Evolutionary conservation across 2,113 vertebrate genomes (phyloP).

Genomic region (Lanius collurio): DNA sequence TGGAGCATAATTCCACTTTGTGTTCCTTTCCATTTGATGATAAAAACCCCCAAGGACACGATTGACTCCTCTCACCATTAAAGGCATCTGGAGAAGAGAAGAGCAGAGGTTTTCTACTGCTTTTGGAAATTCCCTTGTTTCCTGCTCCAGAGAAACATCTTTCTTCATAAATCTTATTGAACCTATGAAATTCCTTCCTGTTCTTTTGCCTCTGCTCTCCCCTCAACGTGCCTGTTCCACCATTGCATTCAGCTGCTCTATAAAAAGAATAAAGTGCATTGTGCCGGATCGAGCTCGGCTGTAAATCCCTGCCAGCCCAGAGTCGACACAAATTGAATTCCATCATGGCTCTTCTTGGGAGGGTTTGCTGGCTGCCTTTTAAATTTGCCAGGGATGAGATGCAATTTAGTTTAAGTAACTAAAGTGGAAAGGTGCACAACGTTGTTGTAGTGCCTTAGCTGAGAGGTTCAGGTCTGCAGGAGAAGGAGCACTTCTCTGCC

Average conservation of each 20-base stretch:
- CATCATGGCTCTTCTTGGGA: background rate
- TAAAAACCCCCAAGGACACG: background rate
- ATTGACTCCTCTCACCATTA: background rate
- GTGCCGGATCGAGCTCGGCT: background rate
- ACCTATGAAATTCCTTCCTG: slow-evolving; percentile 6
- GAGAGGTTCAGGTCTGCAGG: background rate
- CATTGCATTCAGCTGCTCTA: background rate
- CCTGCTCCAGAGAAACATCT: background rate
- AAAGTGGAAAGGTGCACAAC: background rate
- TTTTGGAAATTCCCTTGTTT: background rate
- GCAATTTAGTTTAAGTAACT: slow-evolving; percentile 10
- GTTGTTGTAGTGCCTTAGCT: background rate
- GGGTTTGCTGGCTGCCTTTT: background rate
- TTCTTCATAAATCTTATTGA: slow-evolving; percentile 39
- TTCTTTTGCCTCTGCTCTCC: slow-evolving; percentile 15
- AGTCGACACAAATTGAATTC: slow-evolving; percentile 42
- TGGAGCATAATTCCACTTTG: background rate
- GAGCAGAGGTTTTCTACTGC: background rate
- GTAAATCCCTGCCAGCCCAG: slow-evolving; percentile 11
- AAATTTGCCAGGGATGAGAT: slow-evolving; percentile 12
- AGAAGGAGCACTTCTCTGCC: background rate
- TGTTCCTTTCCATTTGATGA: background rate
- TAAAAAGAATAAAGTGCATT: slow-evolving; percentile 34
- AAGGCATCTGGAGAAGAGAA: background rate
- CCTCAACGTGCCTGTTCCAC: background rate